A percentile compares a stretch with the other conserved stretches of the same genome.
Conservation (phyloP, 2,113 vertebrate genomes). For the Tapirus terrestris region DNA sequence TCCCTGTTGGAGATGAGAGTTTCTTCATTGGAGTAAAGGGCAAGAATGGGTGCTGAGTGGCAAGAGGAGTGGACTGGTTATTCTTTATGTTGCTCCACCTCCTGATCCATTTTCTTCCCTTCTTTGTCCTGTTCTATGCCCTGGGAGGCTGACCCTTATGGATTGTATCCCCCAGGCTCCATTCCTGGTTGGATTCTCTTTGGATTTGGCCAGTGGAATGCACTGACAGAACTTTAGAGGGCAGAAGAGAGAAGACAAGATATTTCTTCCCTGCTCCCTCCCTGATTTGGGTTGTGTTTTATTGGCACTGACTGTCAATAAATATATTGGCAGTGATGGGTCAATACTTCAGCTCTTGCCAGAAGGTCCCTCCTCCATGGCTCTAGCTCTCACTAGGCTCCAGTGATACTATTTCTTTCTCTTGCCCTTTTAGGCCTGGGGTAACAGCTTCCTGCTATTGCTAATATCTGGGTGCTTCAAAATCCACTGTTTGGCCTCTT, state of each 20-base stretch:
- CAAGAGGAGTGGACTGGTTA: background rate
- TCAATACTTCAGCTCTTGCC: background rate
- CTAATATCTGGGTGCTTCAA: background rate
- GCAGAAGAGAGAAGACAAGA: background rate
- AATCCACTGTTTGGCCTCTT: background rate
- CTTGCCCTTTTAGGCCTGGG: background rate
- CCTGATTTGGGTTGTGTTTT: background rate
- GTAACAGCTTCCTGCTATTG: background rate
- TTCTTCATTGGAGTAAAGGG: background rate
- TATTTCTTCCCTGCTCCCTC: background rate
- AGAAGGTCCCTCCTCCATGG: background rate
- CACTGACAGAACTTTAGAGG: background rate
- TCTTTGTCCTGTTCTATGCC: background rate
- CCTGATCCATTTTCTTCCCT: background rate
- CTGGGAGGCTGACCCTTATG: background rate
- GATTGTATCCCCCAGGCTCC: background rate
- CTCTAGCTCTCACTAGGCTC: background rate
- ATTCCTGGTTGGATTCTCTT: background rate
- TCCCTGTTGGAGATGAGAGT: background rate
- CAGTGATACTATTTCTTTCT: background rate
- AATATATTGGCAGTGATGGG: background rate
- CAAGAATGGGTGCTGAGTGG: background rate
- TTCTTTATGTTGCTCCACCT: background rate
- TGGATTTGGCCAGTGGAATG: background rate
- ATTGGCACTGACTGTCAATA: background rate